Evolutionary conservation across 2,113 vertebrate genomes (phyloP), one percentile per base, ranked within the genome.

Genomic region (Acanthochromis polyacanthus): DNA sequence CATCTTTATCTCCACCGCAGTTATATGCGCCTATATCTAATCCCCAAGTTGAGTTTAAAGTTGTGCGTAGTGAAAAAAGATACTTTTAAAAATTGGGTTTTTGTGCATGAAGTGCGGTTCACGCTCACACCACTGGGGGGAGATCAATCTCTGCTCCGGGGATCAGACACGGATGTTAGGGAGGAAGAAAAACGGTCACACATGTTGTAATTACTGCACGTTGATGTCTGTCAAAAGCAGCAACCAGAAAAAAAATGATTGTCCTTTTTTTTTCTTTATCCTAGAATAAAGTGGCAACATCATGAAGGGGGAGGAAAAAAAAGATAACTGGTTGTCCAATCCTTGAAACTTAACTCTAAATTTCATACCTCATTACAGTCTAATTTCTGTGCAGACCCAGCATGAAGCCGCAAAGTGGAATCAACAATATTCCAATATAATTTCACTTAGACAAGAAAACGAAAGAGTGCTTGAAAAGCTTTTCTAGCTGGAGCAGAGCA

Each of bases 91-190:
- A 65, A 11, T 16, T 71, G 14, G 40, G 12, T 30, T 2, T 71
- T 50, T 45, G 38, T 40, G 16, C 25, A n/a, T 1, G n/a, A 15
- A 2, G 9, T 64, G 71, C 58, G 62, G 68, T 81, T 73, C 76
- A 56, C 20, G 7, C 57, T 77, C 75, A 20, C 50, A 71, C 90
- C 93, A 91, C 90, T 81, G 66, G 93, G 89, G 89, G 93, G 93
- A 88, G 91, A 78, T 86, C 88, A 88, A 87, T 58, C 74, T 91
- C 91, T 85, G 80, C 62, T 32, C 2, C 20, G 71, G 50, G 53
- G 59, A 73, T 80, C 38, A 68, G 71, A 82, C 51, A 60, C 0
- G 22, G 51, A 46, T 14, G 62, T 67, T 66, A 57, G 51, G 15
- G 5, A 78, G 72, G 22, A 76, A 38, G n/a, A 82, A 73, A 62